Conservation (phyloP, 2,888 invertebrate genomes). For the Galerucella nymphaeae region DNA sequence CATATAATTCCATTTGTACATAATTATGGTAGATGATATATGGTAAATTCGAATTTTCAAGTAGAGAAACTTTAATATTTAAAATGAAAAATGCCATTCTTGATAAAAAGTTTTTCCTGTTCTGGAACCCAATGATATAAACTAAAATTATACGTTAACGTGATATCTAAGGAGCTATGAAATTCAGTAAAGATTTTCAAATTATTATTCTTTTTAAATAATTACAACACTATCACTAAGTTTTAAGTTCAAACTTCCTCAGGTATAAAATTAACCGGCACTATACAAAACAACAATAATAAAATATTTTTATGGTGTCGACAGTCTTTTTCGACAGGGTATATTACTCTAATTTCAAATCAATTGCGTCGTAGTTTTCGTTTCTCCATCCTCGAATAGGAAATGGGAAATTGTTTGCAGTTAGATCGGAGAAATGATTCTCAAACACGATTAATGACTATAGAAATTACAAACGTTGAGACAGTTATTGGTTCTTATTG, state of each 20-base stretch:
- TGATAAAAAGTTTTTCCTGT: no score
- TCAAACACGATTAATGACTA: constrained; percentile 63
- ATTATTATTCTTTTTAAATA: no score
- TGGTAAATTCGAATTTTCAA: no score
- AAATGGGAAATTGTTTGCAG: constrained; percentile 25
- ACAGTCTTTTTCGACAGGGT: constrained; percentile 61
- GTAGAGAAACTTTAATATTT: no score
- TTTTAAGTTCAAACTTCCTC: no score
- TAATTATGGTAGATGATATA: not conserved
- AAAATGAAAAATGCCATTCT: no score
- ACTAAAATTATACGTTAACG: no score
- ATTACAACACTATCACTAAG: no score
- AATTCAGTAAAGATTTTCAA: no score
- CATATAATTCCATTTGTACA: not conserved
- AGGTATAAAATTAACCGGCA: no score
- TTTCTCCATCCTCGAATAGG: constrained; percentile 36
- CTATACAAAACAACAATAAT: constrained; percentile 44
- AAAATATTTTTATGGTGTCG: constrained; percentile 63
- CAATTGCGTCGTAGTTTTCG: constrained; percentile 61
- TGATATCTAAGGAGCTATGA: no score
- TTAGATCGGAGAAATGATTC: constrained; percentile 56
- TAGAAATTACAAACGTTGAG: constrained; percentile 65
- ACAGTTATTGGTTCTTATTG: constrained; percentile 52
- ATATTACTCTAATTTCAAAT: constrained; percentile 66
- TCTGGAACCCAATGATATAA: no score